Evolutionary conservation across 2,797 vertebrate species (phyloP).

Genomic region (Fringilla coelebs): DNA sequence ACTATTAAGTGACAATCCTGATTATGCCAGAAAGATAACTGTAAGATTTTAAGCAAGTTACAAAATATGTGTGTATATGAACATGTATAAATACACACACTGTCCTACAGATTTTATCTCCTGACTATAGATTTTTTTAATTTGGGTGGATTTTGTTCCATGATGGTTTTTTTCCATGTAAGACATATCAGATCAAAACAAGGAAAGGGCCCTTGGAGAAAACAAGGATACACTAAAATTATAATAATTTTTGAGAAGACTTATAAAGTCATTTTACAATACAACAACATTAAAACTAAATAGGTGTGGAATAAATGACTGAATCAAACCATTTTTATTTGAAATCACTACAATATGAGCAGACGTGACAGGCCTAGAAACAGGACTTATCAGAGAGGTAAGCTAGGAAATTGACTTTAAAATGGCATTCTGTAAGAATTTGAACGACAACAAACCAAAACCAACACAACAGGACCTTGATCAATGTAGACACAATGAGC

Average conservation of each 20-base stretch:
- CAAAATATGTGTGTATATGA: neutral
- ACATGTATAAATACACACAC: neutral
- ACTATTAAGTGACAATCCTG: neutral
- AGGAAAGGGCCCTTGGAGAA: neutral
- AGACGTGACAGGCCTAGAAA: neutral
- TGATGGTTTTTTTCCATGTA: accelerated
- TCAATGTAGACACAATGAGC: neutral
- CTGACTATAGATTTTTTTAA: neutral
- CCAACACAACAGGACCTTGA: neutral
- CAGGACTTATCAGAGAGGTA: neutral
- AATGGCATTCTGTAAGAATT: neutral
- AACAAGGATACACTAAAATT: neutral
- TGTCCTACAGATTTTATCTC: neutral
- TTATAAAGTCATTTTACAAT: neutral
- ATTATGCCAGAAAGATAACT: neutral
- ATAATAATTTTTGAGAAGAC: neutral
- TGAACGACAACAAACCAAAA: neutral
- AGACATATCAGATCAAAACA: neutral
- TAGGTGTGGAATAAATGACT: neutral
- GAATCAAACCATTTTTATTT: neutral
- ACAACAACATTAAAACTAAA: neutral
- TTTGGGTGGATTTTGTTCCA: accelerated
- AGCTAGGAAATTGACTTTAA: neutral
- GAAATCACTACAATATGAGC: neutral
- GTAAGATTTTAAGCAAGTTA: neutral